A percentile compares a stretch with the other conserved stretches of the same genome.
Evolutionary conservation across 2,888 invertebrate species (phyloP).

Genomic region (Thera britannica): DNA sequence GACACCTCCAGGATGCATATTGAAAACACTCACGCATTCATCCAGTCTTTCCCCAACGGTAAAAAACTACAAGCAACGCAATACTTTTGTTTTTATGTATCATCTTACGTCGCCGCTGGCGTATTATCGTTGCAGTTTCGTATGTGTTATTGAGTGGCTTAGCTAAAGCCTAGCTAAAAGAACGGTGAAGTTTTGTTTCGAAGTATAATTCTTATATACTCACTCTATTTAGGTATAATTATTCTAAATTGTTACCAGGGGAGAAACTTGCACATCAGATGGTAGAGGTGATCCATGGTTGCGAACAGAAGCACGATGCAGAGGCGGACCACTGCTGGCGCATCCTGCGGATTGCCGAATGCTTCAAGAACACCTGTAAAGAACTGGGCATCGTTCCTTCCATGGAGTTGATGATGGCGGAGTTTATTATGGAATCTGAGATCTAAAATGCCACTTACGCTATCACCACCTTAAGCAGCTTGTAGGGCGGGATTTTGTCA

Average conservation of each 20-base stretch:
- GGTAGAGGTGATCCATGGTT: constrained; percentile 64
- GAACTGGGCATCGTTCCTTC: constrained; percentile 62
- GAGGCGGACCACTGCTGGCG: constrained; percentile 71
- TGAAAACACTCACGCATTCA: constrained; percentile 73
- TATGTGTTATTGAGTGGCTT: too few species aligned
- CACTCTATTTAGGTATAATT: too few species aligned
- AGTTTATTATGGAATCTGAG: constrained; percentile 72
- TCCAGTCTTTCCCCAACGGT: constrained; percentile 76
- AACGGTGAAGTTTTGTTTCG: too few species aligned
- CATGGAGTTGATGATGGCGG: constrained; percentile 70
- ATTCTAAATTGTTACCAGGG: constrained; percentile 47
- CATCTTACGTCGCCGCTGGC: too few species aligned
- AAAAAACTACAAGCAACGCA: not conserved
- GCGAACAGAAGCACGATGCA: constrained; percentile 61
- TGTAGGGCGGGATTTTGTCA: too few species aligned
- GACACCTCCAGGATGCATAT: constrained; percentile 76
- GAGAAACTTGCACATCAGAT: constrained; percentile 61
- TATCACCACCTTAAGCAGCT: not conserved
- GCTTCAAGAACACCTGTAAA: constrained; percentile 65
- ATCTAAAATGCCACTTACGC: not conserved
- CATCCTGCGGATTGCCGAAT: constrained; percentile 69
- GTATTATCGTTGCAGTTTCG: too few species aligned
- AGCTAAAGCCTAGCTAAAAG: too few species aligned
- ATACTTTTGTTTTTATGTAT: too few species aligned
- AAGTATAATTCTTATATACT: too few species aligned